Evolutionary conservation across 1,140 invertebrate species (phyloP), one percentile per base, ranked within the genome.

Genomic region (Pseudoatta argentina): DNA sequence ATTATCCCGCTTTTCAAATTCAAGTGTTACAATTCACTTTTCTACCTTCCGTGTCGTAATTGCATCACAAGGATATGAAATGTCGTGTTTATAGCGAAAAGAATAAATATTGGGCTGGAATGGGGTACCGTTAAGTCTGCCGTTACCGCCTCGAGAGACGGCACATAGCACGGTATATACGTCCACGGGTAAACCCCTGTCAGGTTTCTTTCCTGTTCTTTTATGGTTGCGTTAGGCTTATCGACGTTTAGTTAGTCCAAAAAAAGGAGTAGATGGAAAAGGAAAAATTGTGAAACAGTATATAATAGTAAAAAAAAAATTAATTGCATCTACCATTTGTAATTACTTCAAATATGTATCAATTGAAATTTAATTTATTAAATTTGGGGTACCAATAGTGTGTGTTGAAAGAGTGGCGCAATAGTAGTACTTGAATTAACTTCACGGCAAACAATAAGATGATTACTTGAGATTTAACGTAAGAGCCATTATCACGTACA

Each of bases 111-210:
- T 94, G 92, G 93, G 92, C 91, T 93, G 91, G 91, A 93, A 94
- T 93, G 92, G 91, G 76, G 91, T 95, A 93, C 94, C 94, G 94
- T 95, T 95, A 95, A 87, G 86, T 93, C 93, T 95, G 93, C 94
- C 94, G 94, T 95, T 95, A 95, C 93, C 93, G 94, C 94, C 94
- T 94, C 91, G 90, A 94, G 94, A 92, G 91, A 93, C 64, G 67
- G 91, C 88, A 81, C 89, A 87, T 87, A 91, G 85, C 81, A 78
- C 77, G 48, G 73, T 91, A 73, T 89, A 89, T 83, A 64, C 57
- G 79, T 85, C 66, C 79, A 88, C 39, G 78, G 81, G 75, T 88
- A 88, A 44, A 89, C 86, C 75, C 76, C 66, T 83, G 82, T 85
- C 86, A 75, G 88, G 72, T 89, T 91, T 91, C 88, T 86, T 91